Conservation (phyloP, 1,140 invertebrate species). For the Babylonia areolata region DNA sequence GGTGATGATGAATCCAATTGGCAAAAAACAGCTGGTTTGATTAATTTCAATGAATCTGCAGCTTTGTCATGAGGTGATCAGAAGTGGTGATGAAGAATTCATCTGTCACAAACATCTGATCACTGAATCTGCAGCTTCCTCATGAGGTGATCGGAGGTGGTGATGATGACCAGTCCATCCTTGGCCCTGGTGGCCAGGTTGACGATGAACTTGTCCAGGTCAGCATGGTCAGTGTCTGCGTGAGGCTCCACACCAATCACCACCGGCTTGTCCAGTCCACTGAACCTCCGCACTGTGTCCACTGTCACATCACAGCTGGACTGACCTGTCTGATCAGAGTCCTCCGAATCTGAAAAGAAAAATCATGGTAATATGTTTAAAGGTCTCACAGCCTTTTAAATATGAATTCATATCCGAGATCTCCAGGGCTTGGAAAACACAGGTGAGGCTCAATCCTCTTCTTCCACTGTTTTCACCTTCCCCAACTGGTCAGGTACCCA, state of each 20-base stretch:
- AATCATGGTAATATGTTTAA: no score
- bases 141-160: constrained; percentile 58
- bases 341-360: neutral
- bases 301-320: constrained; percentile 31
- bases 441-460: no score
- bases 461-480: no score
- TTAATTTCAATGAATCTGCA: constrained; percentile 30
- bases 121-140: constrained; percentile 42
- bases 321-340: neutral
- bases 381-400: no score
- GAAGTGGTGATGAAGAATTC: constrained; percentile 67
- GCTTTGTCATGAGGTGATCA: constrained; percentile 53
- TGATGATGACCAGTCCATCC: constrained; percentile 67
- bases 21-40: no score
- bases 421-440: no score
- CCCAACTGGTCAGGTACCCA: no score
- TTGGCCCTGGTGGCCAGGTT: constrained; percentile 65
- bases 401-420: no score
- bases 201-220: constrained; percentile 64
- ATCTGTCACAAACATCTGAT: no score
- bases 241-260: constrained; percentile 66
- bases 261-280: constrained; percentile 61
- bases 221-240: constrained; percentile 63
- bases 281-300: constrained; percentile 65
- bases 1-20: no score